A percentile compares a stretch with the other conserved stretches of the same genome.
phyloP scores from a whole-genome alignment of 2,797 vertebrate genomes.

The Cyprinodon diabolis region DNA sequence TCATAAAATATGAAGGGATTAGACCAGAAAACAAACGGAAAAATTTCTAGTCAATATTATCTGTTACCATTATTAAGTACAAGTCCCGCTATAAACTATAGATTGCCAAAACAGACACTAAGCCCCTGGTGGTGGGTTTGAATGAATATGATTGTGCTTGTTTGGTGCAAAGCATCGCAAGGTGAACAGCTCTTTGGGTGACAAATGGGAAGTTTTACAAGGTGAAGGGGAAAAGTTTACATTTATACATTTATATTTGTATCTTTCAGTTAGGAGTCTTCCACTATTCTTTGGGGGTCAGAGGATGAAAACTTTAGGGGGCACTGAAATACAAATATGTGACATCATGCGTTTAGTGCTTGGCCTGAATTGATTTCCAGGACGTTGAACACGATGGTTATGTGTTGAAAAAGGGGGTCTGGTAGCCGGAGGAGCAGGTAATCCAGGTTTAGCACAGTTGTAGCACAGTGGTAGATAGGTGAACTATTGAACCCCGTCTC shows the following conservation, averaged over 20 bases:
- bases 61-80: too few species aligned
- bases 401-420: slow-evolving; percentile 61
- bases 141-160: too few species aligned
- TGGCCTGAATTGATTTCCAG: slow-evolving; percentile 57
- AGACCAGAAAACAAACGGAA: background rate
- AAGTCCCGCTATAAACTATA: too few species aligned
- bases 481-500: slow-evolving; percentile 76
- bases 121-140: too few species aligned
- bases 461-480: slow-evolving; percentile 71
- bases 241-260: background rate
- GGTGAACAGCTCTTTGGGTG: too few species aligned
- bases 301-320: background rate
- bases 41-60: too few species aligned
- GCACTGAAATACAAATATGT: background rate
- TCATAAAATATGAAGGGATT: background rate
- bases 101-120: too few species aligned
- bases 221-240: too few species aligned
- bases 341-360: slow-evolving; percentile 44
- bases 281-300: background rate
- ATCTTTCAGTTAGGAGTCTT: too few species aligned
- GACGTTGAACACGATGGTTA: slow-evolving; percentile 60
- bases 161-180: too few species aligned
- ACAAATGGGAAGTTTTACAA: too few species aligned
- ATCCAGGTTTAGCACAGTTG: slow-evolving; percentile 71
- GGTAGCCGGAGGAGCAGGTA: slow-evolving; percentile 65